Evolutionary conservation across 2,797 vertebrate species (phyloP), one percentile per base, ranked within the genome.

Genomic region (Spinus olivaceus): DNA sequence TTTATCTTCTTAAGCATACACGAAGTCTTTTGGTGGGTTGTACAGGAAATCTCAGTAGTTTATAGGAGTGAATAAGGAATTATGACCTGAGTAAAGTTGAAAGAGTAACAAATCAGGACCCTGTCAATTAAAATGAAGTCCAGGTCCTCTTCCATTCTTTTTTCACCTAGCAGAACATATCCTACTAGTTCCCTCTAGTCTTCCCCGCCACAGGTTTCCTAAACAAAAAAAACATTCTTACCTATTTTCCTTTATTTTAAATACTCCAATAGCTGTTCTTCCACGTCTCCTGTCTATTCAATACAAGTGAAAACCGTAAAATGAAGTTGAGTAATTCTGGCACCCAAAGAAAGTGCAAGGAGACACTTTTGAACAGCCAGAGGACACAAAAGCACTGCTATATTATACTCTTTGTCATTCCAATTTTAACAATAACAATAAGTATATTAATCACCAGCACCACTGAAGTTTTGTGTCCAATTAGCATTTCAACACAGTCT

Each of bases 291-390:
- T 98, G 97, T 98, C 96, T 85, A 91, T 96, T 97, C 96, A 91
- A 96, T 96, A 84, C 90, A 94, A 95, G 92, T 90, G 92, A 96
- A 96, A 95, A 95, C 92, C 94, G 69, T 91, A 94, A 96, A 94
- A 93, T 97, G 97, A 98, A 96, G 96, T 60, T 97, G 97, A 98
- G 95, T 97, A n/a, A 67, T 97, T 97, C 93, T 98, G 98, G 97
- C 98, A 98, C 84, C 81, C 84, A 86, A 95, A 97, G 95, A 97
- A 97, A 96, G 96, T 93, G 94, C 91, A 92, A 96, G 91, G 94
- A 97, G 94, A 88, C 94, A 73, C 94, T 95, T 95, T 92, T 84
- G 92, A 92, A 97, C 97, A 96, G 96, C 96, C 97, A 98, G 97
- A 96, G 95, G 97, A 98, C 96, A 97, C 61, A 53, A 84, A 94